These are phyloP conservation scores for Lycocorax pyrrhopterus DNA, from an alignment of 2,113 vertebrate genomes.

Conservation along the genomic window DNA sequence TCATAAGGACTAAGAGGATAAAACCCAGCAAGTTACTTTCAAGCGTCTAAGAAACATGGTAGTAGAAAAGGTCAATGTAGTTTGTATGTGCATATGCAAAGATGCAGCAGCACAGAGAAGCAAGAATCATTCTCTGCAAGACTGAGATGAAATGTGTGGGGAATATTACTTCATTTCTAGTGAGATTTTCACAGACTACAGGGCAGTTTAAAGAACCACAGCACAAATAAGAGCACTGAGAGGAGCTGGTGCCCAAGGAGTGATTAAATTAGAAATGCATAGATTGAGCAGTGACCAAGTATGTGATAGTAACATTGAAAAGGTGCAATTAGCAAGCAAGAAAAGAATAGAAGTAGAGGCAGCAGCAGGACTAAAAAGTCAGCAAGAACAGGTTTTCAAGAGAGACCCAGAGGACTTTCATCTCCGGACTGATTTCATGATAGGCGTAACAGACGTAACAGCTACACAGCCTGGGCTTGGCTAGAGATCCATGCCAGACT, in stretches of 20 bases:
- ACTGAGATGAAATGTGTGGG: not conserved
- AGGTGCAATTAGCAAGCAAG: not conserved
- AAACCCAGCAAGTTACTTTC: not conserved
- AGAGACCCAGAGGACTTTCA: not conserved
- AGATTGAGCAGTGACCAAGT: not conserved
- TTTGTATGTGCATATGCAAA: not conserved
- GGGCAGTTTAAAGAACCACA: not conserved
- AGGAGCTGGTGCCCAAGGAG: not conserved
- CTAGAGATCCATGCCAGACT: not conserved
- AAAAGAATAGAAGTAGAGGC: not conserved
- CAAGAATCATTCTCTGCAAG: not conserved
- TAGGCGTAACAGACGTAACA: not conserved
- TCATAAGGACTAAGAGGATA: not conserved
- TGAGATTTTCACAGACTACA: not conserved
- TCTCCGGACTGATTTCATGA: not conserved
- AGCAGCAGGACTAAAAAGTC: not conserved
- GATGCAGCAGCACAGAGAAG: not conserved
- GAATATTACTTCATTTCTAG: not conserved
- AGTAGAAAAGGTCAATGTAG: not conserved
- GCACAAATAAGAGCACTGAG: not conserved
- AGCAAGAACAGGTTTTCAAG: not conserved
- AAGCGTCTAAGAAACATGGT: not conserved
- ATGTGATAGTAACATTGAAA: not conserved
- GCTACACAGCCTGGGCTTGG: not conserved
- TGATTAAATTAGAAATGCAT: not conserved